Base-by-base conservation (phyloP, 1,140 invertebrate genomes). In the Adoxophyes honmai region DNA sequence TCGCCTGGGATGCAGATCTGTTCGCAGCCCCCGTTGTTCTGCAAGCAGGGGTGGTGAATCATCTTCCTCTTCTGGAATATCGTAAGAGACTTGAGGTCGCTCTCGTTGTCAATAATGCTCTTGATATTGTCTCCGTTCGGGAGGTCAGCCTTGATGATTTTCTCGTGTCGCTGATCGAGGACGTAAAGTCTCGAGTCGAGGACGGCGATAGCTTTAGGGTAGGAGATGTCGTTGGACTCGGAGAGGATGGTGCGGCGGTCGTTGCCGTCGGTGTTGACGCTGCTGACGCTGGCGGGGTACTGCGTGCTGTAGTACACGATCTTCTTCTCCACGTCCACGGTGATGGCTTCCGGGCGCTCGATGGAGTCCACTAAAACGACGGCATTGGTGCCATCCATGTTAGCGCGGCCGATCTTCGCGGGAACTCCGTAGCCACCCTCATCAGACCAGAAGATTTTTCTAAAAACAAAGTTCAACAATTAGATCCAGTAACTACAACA, bases 371-470 rank as follows among this genome's bases (percentile, higher is more conserved):
- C 83, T 0, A 97, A 75, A 4, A 97, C 91, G 0, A 92, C 84
- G 0, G 97, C 90, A 64, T 95, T 93, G 0, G 92, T 91, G 0
- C 98, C 98, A 76, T 98, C 97, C 97, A 99, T 98, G 70, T 97
- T 96, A 0, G 97, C 97, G 66, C 94, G 93, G 0, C 94, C 98
- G 16, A 99, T 94, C 85, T 99, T 99, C 0, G 94, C 91, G 0
- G 95, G 95, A 0, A 99, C 95, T 7, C 97, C 96, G 60, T 92
- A 94, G 10, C 96, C 96, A 4, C 98, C 98, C 64, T 97, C 95
- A 78, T 99, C 98, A 1, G 98, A 92, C 98, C 98, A 99, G 88
- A 97, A 99, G 5, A 99, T 83, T 90, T 95, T 95, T 37, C 94
- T 94, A 72, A 42, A 90, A 83, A 28, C 6, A 28, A 58, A 66